A percentile compares a stretch with the other conserved stretches of the same genome.
Evolutionary conservation across 2,888 invertebrate genomes (phyloP).

Genomic region (Sphaerophoria taeniata): DNA sequence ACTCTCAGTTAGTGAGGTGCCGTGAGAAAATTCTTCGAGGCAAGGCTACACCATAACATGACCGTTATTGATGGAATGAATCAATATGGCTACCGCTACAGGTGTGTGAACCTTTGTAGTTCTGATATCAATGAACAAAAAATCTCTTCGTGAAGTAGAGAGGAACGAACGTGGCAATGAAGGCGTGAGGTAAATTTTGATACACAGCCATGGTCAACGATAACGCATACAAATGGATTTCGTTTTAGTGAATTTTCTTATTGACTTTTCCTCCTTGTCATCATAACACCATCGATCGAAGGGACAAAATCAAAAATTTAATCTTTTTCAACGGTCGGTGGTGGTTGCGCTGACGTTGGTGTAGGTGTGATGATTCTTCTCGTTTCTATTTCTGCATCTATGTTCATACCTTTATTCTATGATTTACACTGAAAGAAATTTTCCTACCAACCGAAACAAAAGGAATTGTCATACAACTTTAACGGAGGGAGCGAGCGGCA

Average conservation of each 20-base stretch:
- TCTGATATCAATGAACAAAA: background rate
- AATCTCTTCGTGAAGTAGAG: background rate
- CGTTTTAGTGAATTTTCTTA: conserved; percentile 50
- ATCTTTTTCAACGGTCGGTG: conserved; percentile 50
- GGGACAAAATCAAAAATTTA: conserved; percentile 62
- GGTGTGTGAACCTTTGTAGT: background rate
- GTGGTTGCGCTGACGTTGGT: conserved; percentile 23
- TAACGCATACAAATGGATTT: background rate
- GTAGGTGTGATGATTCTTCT: background rate
- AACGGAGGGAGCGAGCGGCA: background rate
- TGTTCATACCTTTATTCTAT: background rate
- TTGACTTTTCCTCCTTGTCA: conserved; percentile 44
- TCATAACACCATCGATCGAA: conserved; percentile 43
- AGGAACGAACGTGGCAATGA: background rate
- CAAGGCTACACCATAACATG: conserved; percentile 13
- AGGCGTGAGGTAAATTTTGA: background rate
- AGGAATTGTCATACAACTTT: too few species aligned
- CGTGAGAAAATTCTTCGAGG: background rate
- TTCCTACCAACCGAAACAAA: background rate
- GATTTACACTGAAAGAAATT: conserved; percentile 4
- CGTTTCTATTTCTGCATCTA: background rate
- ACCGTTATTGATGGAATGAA: conserved; percentile 32
- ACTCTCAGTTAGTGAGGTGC: background rate
- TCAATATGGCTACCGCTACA: conserved; percentile 27
- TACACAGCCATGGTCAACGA: background rate